Base-by-base conservation (phyloP, 1,140 invertebrate species). In the Drosophila melanica region DNA sequence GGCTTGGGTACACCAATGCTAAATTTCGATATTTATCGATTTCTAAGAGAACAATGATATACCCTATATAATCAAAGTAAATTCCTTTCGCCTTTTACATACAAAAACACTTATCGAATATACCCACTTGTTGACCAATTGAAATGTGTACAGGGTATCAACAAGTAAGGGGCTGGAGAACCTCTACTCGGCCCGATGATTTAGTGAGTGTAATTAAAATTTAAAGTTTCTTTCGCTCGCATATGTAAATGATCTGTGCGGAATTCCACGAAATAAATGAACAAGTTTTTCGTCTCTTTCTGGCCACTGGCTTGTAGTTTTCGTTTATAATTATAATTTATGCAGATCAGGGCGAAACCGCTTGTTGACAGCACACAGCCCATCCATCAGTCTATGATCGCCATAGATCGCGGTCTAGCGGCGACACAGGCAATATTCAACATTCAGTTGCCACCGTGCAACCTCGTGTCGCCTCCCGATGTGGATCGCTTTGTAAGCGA, bases 131-230 rank as follows among this genome's bases (percentile, higher is more conserved):
- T 39, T n/a, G 12, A 4, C n/a, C 39, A 41, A 14, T 18, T 33
- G 33, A 9, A 35, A 2, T 9, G 33, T 9, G 7, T 35, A 18
- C 50, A 53, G 50, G 50, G 50, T 53, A 53, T 35, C 4, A 16
- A 27, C 20, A 12, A 57, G 39, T 16, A 45, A 58, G 41, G 30
- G 54, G 54, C 57, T 55, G 54, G 53, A 60, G 60, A 70, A 66
- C 58, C 60, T 50, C 41, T 53, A 9, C 41, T 44, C 16, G 68
- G 48, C 57, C 51, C 79, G 79, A 91, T 91, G 90, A 91, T 91
- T 91, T 91, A 91, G 84, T 84, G 74, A 73, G 75, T 76, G 74
- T 86, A 90, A 90, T 90, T 87, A 89, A 90, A 87, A 75, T 76
- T 84, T 71, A 77, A 76, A 89, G 85, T 90, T 82, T 87, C 82